Evolutionary conservation across 2,888 invertebrate species (phyloP).

Genomic region (Tridacna gigas): DNA sequence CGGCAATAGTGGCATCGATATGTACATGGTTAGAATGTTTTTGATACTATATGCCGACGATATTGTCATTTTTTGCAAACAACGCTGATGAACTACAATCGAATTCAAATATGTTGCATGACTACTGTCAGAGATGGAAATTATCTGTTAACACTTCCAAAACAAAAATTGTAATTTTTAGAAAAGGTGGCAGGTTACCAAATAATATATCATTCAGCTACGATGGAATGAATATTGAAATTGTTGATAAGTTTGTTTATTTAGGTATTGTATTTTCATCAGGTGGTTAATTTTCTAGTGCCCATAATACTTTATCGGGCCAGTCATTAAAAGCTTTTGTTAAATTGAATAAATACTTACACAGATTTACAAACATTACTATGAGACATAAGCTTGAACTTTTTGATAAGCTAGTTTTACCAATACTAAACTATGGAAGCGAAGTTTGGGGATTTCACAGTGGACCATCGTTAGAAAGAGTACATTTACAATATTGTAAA

Average conservation of each 20-base stretch:
- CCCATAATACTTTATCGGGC: neutral
- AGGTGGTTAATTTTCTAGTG: conserved; percentile 14
- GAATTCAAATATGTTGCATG: conserved; percentile 16
- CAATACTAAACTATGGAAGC: conserved; percentile 28
- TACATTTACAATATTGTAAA: conserved; percentile 29
- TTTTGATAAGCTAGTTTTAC: conserved; percentile 34
- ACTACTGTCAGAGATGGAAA: conserved; percentile 33
- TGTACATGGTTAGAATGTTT: conserved; percentile 34
- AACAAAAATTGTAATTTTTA: conserved; percentile 36
- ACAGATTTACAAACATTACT: neutral
- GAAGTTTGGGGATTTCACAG: conserved; percentile 33
- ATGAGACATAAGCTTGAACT: conserved; percentile 19
- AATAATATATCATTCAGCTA: neutral
- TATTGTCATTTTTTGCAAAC: conserved; percentile 35
- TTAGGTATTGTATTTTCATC: neutral
- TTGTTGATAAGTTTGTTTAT: too few relatives aligned
- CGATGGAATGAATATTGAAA: too few relatives aligned
- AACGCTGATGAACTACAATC: conserved; percentile 19
- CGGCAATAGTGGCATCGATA: conserved; percentile 18
- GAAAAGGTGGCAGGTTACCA: conserved; percentile 29
- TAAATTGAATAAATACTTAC: conserved; percentile 25
- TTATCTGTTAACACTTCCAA: conserved; percentile 15
- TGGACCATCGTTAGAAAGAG: neutral
- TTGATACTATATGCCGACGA: conserved; percentile 36
- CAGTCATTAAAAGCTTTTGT: neutral